Base-by-base conservation (phyloP, 2,888 invertebrate genomes). In the Lithophane semibrunnea region DNA sequence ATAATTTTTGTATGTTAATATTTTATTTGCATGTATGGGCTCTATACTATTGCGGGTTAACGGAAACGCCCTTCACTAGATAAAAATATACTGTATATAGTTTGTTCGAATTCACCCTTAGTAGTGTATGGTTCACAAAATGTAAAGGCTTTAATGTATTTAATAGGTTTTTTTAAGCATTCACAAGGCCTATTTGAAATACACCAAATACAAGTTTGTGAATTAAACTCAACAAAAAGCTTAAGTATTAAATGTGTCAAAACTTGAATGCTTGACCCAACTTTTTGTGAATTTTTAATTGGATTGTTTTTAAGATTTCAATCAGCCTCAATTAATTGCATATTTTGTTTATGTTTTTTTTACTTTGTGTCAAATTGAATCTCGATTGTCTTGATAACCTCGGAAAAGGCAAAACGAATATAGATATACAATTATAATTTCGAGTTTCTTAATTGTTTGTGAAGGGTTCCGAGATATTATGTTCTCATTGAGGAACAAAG, bases 341-440 rank as follows among this genome's bases (percentile, higher is more conserved):
- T 77, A 10, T 5, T 10, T 21, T 44, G 9, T 42, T 44, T 9
- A 78, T 13, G 10, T 18, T 10, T 42, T 74, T 24, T 77, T 42
- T 8, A 8, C 4, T 37, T 9, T 18, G 12, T 49, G 2, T 0
- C 13, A 29, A 52, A n/a, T 52, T 42, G 2, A 3, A 16, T 3
- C 1, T 47, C 9, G n/a, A 58, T 75, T 58, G 5, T 47, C 58
- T 65, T 42, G 54, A 47, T 54, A 24, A 56, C 64, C 37, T 75
- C 9, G 21, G 3, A 12, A 68, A 67, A n/a, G 21, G 5, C 13
- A 56, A 42, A n/a, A 49, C 9, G 13, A 44, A 58, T 42, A 18
- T 10, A 44, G 12, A 21, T n/a, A 42, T 49, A 18, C 8, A 47
- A 56, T 24, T 42, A 29, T 7, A 52, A 54, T 1, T 21, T 72